phyloP scores from a whole-genome alignment of 2,113 vertebrate species.

The Amphiprion percula region DNA sequence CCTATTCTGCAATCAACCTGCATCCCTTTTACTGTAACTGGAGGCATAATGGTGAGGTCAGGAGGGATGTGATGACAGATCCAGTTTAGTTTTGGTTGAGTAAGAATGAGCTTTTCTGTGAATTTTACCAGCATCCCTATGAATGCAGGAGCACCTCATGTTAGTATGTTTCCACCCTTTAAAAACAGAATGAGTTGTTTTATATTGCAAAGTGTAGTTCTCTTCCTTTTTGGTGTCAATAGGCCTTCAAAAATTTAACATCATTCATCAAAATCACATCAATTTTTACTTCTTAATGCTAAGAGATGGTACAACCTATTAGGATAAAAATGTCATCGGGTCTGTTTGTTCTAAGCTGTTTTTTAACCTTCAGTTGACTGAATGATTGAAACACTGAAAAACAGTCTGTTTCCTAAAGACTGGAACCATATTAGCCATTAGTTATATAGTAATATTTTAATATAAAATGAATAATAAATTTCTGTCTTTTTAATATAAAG shows the following conservation, averaged over 20 bases:
- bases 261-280: no score
- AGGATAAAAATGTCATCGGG: no score
- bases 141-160: not conserved
- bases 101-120: conserved; percentile 16
- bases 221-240: not conserved
- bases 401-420: not conserved
- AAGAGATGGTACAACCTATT: no score
- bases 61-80: not conserved
- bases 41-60: not conserved
- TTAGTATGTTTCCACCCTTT: no score
- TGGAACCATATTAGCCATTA: not conserved
- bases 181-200: not conserved
- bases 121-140: conserved; percentile 23
- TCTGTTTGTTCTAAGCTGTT: not conserved
- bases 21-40: not conserved
- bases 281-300: not conserved
- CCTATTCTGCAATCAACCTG: not conserved
- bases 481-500: no score
- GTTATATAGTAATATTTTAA: no score
- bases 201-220: not conserved
- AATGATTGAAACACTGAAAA: not conserved
- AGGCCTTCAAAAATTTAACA: not conserved
- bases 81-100: conserved; percentile 22
- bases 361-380: not conserved
- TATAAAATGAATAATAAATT: no score